Evolutionary conservation across 2,888 invertebrate genomes (phyloP).

Genomic region (Heteromyza rotundicornis): DNA sequence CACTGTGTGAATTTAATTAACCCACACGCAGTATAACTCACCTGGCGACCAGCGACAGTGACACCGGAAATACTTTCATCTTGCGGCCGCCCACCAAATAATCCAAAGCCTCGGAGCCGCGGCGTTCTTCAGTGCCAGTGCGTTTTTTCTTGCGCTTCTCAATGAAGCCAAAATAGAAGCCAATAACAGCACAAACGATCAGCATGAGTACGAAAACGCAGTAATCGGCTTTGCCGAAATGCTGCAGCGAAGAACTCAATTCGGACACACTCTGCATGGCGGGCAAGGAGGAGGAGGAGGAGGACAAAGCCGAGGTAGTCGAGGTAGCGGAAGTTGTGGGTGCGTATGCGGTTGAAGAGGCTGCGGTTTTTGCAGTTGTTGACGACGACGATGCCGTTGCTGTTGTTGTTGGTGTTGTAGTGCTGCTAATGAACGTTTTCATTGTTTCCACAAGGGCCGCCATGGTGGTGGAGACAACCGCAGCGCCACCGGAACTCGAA

Average conservation of each 20-base stretch:
- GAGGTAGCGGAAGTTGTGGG: background rate
- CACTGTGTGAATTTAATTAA: background rate
- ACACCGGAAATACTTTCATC: slow-evolving; percentile 82
- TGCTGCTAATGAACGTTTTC: slow-evolving; percentile 47
- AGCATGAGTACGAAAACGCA: slow-evolving; percentile 79
- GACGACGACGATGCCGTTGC: slow-evolving; percentile 22
- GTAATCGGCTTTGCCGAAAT: slow-evolving; percentile 78
- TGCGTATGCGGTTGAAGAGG: background rate
- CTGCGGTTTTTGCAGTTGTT: slow-evolving; percentile 7
- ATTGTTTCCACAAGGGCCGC: slow-evolving; percentile 38
- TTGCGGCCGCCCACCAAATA: slow-evolving; percentile 82
- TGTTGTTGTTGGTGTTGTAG: slow-evolving; percentile 31
- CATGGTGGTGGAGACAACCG: slow-evolving; percentile 5
- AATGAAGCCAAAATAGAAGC: slow-evolving; percentile 81
- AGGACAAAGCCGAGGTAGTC: slow-evolving; percentile 9
- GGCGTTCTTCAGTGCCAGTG: slow-evolving; percentile 39
- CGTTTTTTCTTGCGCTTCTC: slow-evolving; percentile 64
- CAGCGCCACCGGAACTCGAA: background rate
- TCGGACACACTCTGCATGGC: slow-evolving; percentile 54
- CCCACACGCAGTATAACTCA: slow-evolving; percentile 49
- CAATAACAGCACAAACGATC: slow-evolving; percentile 77
- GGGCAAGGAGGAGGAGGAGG: slow-evolving; percentile 15
- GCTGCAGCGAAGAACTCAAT: slow-evolving; percentile 66
- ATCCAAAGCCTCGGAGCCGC: slow-evolving; percentile 65
- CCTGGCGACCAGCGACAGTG: slow-evolving; percentile 86